phyloP scores from a whole-genome alignment of 2,797 vertebrate genomes.

The Nyctibius grandis region DNA sequence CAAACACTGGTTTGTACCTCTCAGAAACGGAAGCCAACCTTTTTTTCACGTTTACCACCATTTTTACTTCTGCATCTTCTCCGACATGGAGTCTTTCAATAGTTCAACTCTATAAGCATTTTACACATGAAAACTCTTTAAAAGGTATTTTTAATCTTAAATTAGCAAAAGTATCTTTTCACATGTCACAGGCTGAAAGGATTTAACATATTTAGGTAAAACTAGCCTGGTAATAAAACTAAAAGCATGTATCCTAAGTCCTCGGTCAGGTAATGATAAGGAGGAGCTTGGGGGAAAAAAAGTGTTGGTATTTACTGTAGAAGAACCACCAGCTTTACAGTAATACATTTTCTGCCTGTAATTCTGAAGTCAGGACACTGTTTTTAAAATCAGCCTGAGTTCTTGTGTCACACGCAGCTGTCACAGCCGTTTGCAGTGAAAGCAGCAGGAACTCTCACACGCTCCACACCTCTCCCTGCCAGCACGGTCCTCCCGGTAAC shows the following conservation, averaged over 20 bases:
- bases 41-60: background rate
- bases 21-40: background rate
- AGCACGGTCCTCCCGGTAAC: background rate
- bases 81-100: background rate
- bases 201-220: background rate
- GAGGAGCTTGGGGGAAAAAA: background rate
- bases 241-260: background rate
- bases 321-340: background rate
- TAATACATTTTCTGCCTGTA: background rate
- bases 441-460: background rate
- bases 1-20: background rate
- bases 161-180: background rate
- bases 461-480: background rate
- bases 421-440: rapidly evolving
- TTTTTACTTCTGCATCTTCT: background rate
- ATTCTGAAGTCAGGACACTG: background rate
- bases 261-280: background rate
- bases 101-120: background rate
- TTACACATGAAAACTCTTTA: background rate
- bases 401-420: background rate
- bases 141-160: background rate
- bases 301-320: background rate
- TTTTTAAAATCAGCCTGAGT: background rate
- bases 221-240: background rate
- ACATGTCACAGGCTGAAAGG: background rate